Evolutionary conservation across 2,797 vertebrate genomes (phyloP).

Genomic region (Oreochromis grahami): DNA sequence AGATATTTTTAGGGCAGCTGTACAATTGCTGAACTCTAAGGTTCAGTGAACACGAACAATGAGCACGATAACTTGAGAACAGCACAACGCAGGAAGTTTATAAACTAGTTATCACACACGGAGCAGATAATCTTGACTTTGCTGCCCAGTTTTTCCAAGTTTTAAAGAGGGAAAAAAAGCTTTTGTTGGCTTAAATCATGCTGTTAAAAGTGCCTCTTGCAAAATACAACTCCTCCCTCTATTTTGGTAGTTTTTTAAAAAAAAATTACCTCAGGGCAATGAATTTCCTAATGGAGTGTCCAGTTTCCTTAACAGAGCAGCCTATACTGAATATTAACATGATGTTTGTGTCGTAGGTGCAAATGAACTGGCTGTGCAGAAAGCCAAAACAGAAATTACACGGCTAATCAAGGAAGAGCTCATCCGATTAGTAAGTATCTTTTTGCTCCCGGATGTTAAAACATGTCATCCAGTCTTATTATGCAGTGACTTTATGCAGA

Average conservation of each 20-base stretch:
- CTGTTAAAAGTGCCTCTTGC: background rate
- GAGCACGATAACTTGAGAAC: background rate
- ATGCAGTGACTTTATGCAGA: background rate
- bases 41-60: background rate
- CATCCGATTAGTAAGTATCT: conserved; percentile 89
- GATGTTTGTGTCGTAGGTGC: conserved; percentile 79
- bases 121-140: background rate
- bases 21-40: background rate
- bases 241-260: background rate
- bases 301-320: background rate
- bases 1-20: background rate
- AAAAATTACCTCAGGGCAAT: accelerated
- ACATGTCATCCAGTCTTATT: background rate
- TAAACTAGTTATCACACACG: background rate
- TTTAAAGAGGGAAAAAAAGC: background rate
- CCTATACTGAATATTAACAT: background rate
- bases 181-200: background rate
- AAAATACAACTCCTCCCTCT: background rate
- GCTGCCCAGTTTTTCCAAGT: background rate
- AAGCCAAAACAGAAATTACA: conserved; percentile 98
- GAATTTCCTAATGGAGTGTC: background rate
- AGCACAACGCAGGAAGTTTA: background rate
- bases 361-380: conserved; percentile 96
- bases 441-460: background rate
- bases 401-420: conserved; percentile 98